phyloP scores from a whole-genome alignment of 2,113 vertebrate species.

The Hippopotamus amphibius region DNA sequence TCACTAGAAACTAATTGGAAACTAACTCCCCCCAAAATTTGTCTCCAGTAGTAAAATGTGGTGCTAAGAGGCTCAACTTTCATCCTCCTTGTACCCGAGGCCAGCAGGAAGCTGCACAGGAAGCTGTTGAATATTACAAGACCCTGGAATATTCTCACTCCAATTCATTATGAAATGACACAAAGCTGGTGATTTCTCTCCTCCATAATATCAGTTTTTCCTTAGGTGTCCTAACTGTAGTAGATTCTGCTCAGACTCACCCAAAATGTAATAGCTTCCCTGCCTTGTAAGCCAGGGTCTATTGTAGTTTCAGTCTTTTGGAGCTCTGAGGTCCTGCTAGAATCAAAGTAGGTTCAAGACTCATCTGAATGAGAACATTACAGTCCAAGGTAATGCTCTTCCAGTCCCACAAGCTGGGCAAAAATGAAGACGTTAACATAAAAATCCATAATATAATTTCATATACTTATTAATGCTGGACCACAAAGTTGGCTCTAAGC shows the following conservation, averaged over 20 bases:
- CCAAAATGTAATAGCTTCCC: neutral
- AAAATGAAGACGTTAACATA: neutral
- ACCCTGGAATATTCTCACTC: neutral
- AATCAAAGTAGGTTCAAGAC: neutral
- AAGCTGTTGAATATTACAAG: neutral
- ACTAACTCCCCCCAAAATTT: neutral
- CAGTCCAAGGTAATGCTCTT: neutral
- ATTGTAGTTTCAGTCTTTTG: neutral
- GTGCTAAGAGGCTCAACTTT: neutral
- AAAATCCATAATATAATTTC: neutral
- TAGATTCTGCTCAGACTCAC: neutral
- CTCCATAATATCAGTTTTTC: neutral
- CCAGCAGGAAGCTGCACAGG: neutral
- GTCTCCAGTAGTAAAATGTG: neutral
- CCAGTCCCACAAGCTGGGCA: no score
- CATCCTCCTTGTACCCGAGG: no score
- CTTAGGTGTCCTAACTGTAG: neutral
- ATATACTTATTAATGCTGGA: neutral
- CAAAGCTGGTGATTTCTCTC: neutral
- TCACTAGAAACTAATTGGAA: neutral
- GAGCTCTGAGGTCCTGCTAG: neutral
- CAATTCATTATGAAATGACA: neutral
- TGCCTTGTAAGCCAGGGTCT: neutral
- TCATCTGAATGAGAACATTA: neutral
- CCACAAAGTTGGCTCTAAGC: neutral